phyloP scores from a whole-genome alignment of 2,797 vertebrate species.

The Loris lydekkerianus region DNA sequence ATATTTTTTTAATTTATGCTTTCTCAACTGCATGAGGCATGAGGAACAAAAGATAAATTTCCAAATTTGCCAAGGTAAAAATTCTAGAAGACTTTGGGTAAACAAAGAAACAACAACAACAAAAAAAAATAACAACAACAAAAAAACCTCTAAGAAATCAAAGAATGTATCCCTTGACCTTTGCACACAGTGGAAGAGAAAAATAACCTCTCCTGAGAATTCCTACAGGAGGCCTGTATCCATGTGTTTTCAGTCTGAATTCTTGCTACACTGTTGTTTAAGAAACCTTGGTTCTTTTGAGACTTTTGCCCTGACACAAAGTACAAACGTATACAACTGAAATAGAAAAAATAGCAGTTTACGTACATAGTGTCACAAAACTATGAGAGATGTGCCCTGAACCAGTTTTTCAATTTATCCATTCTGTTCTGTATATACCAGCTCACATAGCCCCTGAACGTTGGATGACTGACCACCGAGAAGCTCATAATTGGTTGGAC shows the following conservation, averaged over 20 bases:
- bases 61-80: background rate
- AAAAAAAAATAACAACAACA: background rate
- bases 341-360: constrained; percentile 9
- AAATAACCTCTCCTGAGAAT: background rate
- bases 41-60: background rate
- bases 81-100: background rate
- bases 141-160: background rate
- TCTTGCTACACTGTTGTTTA: background rate
- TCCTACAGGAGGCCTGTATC: background rate
- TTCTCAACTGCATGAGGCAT: background rate
- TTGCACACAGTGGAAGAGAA: background rate
- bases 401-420: background rate
- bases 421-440: background rate
- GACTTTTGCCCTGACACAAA: constrained; percentile 17
- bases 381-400: background rate
- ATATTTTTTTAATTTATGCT: background rate
- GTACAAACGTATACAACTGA: background rate
- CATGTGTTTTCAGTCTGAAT: background rate
- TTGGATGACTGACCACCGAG: background rate
- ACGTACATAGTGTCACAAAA: background rate
- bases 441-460: background rate
- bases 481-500: background rate
- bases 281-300: constrained; percentile 55
- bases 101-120: background rate
- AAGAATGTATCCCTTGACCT: background rate